phyloP scores from a whole-genome alignment of 2,888 invertebrate genomes.

The Anthrax anthrax region DNA sequence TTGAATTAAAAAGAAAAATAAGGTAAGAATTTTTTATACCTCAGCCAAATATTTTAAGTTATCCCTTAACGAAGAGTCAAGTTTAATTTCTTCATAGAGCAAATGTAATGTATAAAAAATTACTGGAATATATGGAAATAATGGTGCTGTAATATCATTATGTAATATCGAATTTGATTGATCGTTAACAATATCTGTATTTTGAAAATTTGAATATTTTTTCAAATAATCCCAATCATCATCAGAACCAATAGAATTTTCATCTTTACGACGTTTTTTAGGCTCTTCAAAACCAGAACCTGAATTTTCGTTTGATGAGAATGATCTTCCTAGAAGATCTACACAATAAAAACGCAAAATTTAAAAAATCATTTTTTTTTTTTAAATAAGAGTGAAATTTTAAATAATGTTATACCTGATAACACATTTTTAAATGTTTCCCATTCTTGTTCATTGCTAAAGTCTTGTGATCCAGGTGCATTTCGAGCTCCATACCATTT shows the following conservation, averaged over 20 bases:
- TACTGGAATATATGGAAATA: constrained; percentile 60
- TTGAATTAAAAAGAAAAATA: background rate
- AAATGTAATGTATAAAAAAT: constrained; percentile 72
- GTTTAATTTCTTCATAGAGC: constrained; percentile 80
- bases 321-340: constrained; percentile 26
- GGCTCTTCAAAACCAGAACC: constrained; percentile 42
- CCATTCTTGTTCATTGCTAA: constrained; percentile 67
- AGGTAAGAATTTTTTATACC: constrained; percentile 14
- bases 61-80: constrained; percentile 54
- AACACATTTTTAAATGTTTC: constrained; percentile 51
- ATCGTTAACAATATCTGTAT: constrained; percentile 3
- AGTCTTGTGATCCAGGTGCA: constrained; percentile 69
- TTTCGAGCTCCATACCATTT: constrained; percentile 81
- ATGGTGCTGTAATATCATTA: constrained; percentile 39
- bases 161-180: constrained; percentile 10
- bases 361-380: background rate
- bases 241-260: constrained; percentile 51
- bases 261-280: constrained; percentile 55
- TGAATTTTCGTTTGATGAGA: constrained; percentile 22
- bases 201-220: constrained; percentile 23
- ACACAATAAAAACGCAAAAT: constrained; percentile 5
- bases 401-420: constrained; percentile 29
- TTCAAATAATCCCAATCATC: constrained; percentile 69
- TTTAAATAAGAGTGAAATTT: constrained; percentile 1
- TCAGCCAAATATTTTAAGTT: constrained; percentile 52